Conservation (phyloP, 2,797 vertebrate species). For the Taeniopygia guttata region DNA sequence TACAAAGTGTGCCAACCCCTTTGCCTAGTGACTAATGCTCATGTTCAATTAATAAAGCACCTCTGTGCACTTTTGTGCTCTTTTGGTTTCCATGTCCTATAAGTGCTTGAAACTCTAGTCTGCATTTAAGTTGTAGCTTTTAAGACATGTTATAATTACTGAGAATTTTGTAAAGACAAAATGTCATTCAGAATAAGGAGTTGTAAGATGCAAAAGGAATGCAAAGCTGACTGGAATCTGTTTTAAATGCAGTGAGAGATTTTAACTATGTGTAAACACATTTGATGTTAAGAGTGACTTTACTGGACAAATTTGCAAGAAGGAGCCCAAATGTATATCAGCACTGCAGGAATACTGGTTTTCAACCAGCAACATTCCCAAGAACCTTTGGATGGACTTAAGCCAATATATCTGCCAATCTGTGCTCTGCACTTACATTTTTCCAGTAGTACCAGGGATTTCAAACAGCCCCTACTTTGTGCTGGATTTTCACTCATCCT, state of each 20-base stretch:
- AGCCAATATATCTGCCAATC: neutral
- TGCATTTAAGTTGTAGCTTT: neutral
- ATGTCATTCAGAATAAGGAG: neutral
- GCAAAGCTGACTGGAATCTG: neutral
- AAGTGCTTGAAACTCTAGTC: neutral
- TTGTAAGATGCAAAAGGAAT: neutral
- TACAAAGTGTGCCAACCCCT: neutral
- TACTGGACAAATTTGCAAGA: neutral
- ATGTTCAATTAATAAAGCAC: neutral
- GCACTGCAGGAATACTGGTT: neutral
- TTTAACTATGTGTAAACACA: neutral
- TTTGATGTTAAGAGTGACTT: neutral
- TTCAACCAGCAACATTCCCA: neutral
- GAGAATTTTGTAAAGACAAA: neutral
- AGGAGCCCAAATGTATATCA: neutral
- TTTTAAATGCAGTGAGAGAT: neutral
- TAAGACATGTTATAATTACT: neutral
- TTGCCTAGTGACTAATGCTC: neutral
- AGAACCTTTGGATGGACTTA: neutral
- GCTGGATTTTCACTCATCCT: neutral
- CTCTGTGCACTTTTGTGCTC: neutral
- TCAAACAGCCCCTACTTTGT: neutral
- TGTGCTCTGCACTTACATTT: neutral
- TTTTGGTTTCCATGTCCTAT: neutral
- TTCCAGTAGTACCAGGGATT: neutral